phyloP scores from a whole-genome alignment of 2,113 vertebrate species.

The Heterotilapia buettikoferi region DNA sequence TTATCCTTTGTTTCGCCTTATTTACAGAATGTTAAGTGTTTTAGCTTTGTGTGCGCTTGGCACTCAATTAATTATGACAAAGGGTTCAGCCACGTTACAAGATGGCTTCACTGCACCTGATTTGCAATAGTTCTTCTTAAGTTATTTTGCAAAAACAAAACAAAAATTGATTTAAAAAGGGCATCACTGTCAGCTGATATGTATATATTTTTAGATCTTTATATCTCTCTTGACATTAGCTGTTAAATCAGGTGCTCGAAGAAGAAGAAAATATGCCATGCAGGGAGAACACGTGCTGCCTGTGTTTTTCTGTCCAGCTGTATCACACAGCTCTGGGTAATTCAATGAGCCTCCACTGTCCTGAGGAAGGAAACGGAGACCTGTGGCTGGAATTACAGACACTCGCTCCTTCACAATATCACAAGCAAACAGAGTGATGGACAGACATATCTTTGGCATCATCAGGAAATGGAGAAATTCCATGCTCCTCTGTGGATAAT shows the following conservation, averaged over 20 bases:
- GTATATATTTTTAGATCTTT: neutral
- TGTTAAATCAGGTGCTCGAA: neutral
- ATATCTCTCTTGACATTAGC: neutral
- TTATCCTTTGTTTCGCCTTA: neutral
- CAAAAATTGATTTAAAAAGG: neutral
- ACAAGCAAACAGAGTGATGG: neutral
- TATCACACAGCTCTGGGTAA: constrained; percentile 23
- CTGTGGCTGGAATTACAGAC: constrained; percentile 69
- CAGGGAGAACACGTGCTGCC: neutral
- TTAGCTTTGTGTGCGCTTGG: neutral
- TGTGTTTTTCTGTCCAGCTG: neutral
- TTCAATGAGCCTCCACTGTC: constrained; percentile 34
- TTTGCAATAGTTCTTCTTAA: neutral
- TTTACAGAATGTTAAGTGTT: neutral
- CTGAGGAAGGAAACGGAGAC: constrained; percentile 60
- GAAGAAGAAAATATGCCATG: neutral
- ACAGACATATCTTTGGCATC: constrained; percentile 10
- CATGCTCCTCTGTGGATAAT: neutral
- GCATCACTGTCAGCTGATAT: neutral
- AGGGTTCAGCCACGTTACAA: neutral
- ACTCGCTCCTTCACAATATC: neutral
- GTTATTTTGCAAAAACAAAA: neutral
- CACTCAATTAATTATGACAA: neutral
- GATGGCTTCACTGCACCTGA: neutral
- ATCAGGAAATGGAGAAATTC: constrained; percentile 7